phyloP scores from a whole-genome alignment of 92 coral and sea anemone genomes.

The Umimayanthus chanpuru region DNA sequence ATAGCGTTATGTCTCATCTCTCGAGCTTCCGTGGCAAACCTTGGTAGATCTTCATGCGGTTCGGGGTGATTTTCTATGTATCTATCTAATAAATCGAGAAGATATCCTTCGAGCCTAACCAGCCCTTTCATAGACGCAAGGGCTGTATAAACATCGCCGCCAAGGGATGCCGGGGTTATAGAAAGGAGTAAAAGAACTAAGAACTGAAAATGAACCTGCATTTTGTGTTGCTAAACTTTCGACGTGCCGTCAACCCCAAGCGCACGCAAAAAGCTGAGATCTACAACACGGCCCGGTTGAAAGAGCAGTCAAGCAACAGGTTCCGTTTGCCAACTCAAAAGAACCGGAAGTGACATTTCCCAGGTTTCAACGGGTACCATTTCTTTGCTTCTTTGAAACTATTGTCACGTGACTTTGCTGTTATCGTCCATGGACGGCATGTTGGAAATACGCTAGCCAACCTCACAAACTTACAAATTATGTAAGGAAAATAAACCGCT shows the following conservation, averaged over 20 bases:
- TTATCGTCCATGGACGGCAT: neutral
- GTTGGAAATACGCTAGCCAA: too few species aligned
- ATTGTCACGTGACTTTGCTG: conserved; percentile 2
- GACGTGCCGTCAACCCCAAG: neutral
- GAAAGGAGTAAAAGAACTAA: conserved; percentile 7
- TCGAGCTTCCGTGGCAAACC: conserved; percentile 49
- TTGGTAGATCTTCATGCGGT: conserved; percentile 47
- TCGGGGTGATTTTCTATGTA: conserved; percentile 56
- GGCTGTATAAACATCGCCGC: conserved; percentile 23
- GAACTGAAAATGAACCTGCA: neutral
- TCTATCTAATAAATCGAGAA: conserved; percentile 60
- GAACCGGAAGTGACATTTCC: conserved; percentile 18
- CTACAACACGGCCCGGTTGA: neutral
- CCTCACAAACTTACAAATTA: too few species aligned
- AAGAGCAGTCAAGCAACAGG: neutral
- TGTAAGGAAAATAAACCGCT: too few species aligned
- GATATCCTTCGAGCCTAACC: conserved; percentile 65
- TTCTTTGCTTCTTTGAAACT: conserved; percentile 1
- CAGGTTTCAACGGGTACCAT: conserved; percentile 28
- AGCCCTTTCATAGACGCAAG: conserved; percentile 71
- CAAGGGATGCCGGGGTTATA: neutral
- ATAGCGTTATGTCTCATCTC: conserved; percentile 39
- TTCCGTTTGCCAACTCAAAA: neutral
- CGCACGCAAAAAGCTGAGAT: neutral
- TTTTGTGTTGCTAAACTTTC: neutral